phyloP scores from a whole-genome alignment of 2,797 vertebrate species.

The Lutjanus argentimaculatus region DNA sequence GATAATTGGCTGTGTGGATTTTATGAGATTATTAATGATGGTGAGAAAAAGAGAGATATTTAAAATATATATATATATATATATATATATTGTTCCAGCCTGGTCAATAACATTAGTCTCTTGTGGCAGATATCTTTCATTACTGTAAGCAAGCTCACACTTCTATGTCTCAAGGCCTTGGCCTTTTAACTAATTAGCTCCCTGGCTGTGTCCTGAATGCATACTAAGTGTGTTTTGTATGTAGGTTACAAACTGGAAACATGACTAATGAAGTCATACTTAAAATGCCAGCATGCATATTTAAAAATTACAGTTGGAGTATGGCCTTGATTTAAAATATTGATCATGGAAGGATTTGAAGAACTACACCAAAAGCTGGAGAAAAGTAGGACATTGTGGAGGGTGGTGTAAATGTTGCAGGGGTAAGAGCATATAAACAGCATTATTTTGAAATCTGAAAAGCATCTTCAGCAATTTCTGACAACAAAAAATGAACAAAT shows the following conservation, averaged over 20 bases:
- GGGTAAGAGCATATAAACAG: neutral
- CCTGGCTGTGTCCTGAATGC: slow-evolving; percentile 42
- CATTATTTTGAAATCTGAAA: slow-evolving; percentile 3
- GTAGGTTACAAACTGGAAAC: slow-evolving; percentile 15
- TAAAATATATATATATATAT: neutral
- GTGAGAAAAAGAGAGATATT: neutral
- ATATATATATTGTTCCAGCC: neutral
- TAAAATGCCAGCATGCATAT: slow-evolving; percentile 30
- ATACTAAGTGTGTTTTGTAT: slow-evolving; percentile 42
- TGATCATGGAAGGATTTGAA: neutral
- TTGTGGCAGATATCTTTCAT: neutral
- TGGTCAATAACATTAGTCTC: neutral
- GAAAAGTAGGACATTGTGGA: neutral
- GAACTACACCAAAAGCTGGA: neutral
- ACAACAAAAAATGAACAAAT: too few species aligned
- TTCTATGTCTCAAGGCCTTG: neutral
- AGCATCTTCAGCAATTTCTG: neutral
- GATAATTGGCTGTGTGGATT: slow-evolving; percentile 12
- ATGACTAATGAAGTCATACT: slow-evolving; percentile 11
- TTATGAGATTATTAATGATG: slow-evolving; percentile 4
- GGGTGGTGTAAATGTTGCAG: neutral
- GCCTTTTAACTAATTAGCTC: slow-evolving; percentile 28
- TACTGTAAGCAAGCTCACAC: neutral
- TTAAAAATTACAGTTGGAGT: slow-evolving; percentile 5
- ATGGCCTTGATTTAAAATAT: neutral